phyloP scores from a whole-genome alignment of 2,797 vertebrate genomes.

The Hippocampus kuda region DNA sequence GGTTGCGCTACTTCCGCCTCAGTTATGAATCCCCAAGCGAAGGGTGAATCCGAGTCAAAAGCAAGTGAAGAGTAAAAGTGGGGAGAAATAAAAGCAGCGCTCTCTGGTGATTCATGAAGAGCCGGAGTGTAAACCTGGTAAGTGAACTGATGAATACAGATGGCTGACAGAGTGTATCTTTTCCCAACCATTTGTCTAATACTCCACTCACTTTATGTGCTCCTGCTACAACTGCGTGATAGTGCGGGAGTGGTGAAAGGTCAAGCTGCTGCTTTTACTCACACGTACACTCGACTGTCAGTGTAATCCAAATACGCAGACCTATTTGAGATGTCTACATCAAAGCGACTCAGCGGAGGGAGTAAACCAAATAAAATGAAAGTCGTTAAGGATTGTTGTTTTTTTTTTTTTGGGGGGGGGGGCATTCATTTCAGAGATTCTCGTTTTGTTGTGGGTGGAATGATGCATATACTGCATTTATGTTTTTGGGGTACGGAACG shows the following conservation, averaged over 20 bases:
- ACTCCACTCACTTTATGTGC: slow-evolving; percentile 9
- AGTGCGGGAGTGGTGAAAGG: slow-evolving; percentile 11
- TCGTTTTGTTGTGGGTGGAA: neutral
- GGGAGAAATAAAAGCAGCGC: slow-evolving; percentile 7
- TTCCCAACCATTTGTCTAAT: slow-evolving; percentile 16
- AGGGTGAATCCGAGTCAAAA: neutral
- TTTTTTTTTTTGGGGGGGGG: neutral
- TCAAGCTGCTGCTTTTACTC: slow-evolving; percentile 24
- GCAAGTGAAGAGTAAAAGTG: neutral
- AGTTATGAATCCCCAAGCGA: neutral
- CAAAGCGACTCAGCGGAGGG: neutral
- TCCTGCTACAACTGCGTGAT: slow-evolving; percentile 9
- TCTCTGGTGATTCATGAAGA: slow-evolving; percentile 3
- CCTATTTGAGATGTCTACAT: slow-evolving; percentile 17
- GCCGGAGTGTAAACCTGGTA: slow-evolving; percentile 14
- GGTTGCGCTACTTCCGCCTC: neutral
- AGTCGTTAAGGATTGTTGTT: neutral
- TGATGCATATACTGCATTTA: neutral
- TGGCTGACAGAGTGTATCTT: slow-evolving; percentile 13
- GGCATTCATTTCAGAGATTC: neutral
- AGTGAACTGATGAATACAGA: slow-evolving; percentile 14
- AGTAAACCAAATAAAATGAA: neutral
- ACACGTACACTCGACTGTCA: slow-evolving; percentile 12
- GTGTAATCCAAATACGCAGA: slow-evolving; percentile 16
- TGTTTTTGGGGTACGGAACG: no score